These are phyloP conservation scores for Xestia rhomboidea DNA, from an alignment of 2,888 invertebrate species.

Conservation along the genomic window DNA sequence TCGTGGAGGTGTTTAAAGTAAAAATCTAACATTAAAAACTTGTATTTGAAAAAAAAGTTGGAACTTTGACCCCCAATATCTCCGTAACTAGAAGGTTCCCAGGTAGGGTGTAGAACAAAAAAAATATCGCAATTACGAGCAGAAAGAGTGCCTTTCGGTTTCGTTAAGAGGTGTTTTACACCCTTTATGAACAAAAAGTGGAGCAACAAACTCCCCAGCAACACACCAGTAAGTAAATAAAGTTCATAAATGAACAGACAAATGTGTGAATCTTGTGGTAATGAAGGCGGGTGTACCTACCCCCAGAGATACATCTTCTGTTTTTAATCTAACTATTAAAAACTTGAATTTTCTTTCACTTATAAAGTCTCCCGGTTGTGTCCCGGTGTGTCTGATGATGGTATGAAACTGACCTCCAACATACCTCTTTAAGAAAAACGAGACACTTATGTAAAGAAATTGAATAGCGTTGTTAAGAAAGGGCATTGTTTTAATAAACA, in stretches of 20 bases:
- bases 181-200: not conserved
- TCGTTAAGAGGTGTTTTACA: no score
- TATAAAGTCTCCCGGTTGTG: not conserved
- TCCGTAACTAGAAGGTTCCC: no score
- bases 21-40: no score
- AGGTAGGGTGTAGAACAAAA: no score
- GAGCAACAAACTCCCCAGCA: not conserved
- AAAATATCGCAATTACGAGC: no score
- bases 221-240: not conserved
- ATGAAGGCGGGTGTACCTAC: not conserved
- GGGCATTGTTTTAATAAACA: not conserved
- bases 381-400: not conserved
- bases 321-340: not conserved
- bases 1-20: no score
- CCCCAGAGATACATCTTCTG: not conserved
- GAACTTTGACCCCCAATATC: no score
- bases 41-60: no score
- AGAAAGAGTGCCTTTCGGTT: no score
- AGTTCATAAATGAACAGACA: not conserved
- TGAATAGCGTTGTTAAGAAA: not conserved
- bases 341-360: not conserved
- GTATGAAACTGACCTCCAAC: not conserved
- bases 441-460: not conserved
- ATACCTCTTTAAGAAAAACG: not conserved
- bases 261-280: not conserved